Conservation (phyloP, 2,888 invertebrate genomes). For the Fragum sueziense region DNA sequence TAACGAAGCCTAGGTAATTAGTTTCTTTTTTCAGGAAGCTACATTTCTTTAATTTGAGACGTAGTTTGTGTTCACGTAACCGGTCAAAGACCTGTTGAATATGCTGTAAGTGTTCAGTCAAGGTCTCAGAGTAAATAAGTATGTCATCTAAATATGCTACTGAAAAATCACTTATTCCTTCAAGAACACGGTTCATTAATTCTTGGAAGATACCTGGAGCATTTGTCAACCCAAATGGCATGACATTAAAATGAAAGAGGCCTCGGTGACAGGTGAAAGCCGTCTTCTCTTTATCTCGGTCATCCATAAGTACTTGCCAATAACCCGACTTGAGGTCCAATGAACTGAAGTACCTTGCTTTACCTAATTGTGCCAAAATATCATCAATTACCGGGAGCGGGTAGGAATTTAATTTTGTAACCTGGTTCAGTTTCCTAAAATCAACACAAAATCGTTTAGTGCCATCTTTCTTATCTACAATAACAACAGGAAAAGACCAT, state of each 20-base stretch:
- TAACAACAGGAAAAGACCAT: too few relatives aligned
- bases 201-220: conserved; percentile 41
- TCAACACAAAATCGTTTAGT: too few relatives aligned
- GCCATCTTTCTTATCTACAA: too few relatives aligned
- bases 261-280: conserved; percentile 47
- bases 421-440: too few relatives aligned
- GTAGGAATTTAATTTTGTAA: conserved; percentile 36
- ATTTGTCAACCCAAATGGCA: conserved; percentile 50
- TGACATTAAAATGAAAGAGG: conserved; percentile 39
- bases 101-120: conserved; percentile 48
- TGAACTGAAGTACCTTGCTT: conserved; percentile 42
- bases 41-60: conserved; percentile 38
- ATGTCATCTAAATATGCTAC: conserved; percentile 54
- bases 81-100: conserved; percentile 21
- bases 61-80: conserved; percentile 20
- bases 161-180: conserved; percentile 40
- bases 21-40: conserved; percentile 35
- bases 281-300: conserved; percentile 42
- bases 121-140: conserved; percentile 32
- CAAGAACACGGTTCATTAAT: conserved; percentile 41
- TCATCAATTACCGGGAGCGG: conserved; percentile 49
- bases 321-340: conserved; percentile 47
- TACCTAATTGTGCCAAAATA: conserved; percentile 37
- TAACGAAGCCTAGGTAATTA: conserved; percentile 38
- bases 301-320: conserved; percentile 47